A percentile compares a stretch with the other conserved stretches of the same genome.
phyloP scores from a whole-genome alignment of 2,113 vertebrate species.

The Trogon surrucura region DNA sequence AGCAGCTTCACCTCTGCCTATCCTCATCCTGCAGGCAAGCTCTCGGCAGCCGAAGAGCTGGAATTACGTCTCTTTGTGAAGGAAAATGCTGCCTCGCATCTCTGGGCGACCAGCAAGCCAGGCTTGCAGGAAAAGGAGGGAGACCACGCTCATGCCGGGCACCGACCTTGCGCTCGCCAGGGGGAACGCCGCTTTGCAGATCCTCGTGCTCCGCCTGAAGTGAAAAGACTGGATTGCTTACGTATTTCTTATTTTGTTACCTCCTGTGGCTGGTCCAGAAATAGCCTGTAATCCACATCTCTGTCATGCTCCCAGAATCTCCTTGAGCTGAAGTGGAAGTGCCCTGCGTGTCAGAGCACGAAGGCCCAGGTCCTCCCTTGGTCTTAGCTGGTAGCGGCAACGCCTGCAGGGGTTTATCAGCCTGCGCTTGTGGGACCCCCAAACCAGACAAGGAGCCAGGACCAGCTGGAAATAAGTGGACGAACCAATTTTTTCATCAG shows the following conservation, averaged over 20 bases:
- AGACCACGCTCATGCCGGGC: background rate
- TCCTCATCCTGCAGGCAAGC: background rate
- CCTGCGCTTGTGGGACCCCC: fast-evolving
- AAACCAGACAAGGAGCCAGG: background rate
- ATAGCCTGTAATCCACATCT: conserved; percentile 52
- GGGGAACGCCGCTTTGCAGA: background rate
- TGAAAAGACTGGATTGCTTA: background rate
- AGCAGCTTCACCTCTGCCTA: conserved; percentile 6
- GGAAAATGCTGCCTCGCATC: background rate
- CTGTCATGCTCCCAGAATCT: conserved; percentile 44
- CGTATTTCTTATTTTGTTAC: conserved; percentile 35
- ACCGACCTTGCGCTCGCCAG: background rate
- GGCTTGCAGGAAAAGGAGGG: background rate
- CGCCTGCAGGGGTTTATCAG: background rate
- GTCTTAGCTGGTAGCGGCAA: background rate
- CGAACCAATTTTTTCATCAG: background rate
- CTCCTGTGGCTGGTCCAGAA: conserved; percentile 47
- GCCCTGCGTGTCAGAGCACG: background rate
- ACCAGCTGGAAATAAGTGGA: fast-evolving
- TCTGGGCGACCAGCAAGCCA: background rate
- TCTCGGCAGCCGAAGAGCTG: background rate
- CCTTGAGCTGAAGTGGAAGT: conserved; percentile 12
- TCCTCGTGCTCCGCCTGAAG: background rate
- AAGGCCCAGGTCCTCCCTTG: background rate
- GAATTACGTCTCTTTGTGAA: background rate